Percentiles rank a stretch among this genome's conserved stretches.
phyloP scores from a whole-genome alignment of 2,888 invertebrate genomes.

The Melieria omissa region DNA sequence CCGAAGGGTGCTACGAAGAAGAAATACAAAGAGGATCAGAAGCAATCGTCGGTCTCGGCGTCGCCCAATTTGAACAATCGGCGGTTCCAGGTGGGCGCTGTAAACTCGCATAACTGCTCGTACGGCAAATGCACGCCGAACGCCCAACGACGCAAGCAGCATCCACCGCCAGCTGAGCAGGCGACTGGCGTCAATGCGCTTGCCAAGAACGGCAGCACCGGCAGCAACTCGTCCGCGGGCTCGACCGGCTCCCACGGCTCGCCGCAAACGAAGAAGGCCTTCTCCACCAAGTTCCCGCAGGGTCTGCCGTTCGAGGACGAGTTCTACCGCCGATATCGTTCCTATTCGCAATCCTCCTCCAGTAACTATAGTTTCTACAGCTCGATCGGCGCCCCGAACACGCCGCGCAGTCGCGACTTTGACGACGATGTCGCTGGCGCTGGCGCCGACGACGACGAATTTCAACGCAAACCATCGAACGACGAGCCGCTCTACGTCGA shows the following conservation, averaged over 20 bases:
- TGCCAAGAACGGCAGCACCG: conserved; percentile 48
- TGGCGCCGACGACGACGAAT: conserved; percentile 60
- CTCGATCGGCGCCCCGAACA: conserved; percentile 55
- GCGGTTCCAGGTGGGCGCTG: conserved; percentile 41
- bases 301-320: conserved; percentile 67
- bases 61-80: conserved; percentile 51
- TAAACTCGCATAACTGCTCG: conserved; percentile 42
- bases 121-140: conserved; percentile 35
- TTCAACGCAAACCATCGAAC: conserved; percentile 64
- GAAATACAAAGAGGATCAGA: conserved; percentile 56
- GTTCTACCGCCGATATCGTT: conserved; percentile 62
- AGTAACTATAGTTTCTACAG: conserved; percentile 66
- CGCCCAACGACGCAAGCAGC: conserved; percentile 30
- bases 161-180: conserved; percentile 13
- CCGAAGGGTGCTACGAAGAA: conserved; percentile 49
- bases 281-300: conserved; percentile 65
- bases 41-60: conserved; percentile 52
- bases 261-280: conserved; percentile 61
- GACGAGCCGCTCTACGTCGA: conserved; percentile 67
- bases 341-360: conserved; percentile 65
- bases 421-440: conserved; percentile 40
- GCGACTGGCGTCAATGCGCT: conserved; percentile 27
- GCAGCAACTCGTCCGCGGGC: conserved; percentile 53
- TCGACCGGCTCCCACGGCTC: conserved; percentile 64
- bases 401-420: conserved; percentile 40